A percentile compares a stretch with the other conserved stretches of the same genome.
Conservation (phyloP, 2,113 vertebrate genomes). For the Oxygymnocypris stewartii region DNA sequence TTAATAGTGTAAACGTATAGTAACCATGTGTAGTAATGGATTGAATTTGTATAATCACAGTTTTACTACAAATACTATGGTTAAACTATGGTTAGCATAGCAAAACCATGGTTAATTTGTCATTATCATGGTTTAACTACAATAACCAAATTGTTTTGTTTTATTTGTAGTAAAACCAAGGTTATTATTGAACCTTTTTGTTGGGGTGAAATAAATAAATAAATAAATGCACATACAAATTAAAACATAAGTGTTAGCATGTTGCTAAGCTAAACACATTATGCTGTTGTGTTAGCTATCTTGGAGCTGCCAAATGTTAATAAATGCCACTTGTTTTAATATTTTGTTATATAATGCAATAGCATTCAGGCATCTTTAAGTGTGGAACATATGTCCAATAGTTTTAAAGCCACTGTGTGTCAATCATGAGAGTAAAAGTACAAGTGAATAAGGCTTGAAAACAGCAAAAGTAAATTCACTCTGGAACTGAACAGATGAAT, state of each 20-base stretch:
- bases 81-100: too few relatives aligned
- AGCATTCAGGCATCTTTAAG: not conserved
- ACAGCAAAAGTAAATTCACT: not conserved
- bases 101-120: too few relatives aligned
- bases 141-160: too few relatives aligned
- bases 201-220: not conserved
- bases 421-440: not conserved
- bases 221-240: not conserved
- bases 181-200: not conserved
- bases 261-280: not conserved
- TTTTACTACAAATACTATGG: too few relatives aligned
- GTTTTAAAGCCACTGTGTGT: not conserved
- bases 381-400: not conserved
- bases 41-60: too few relatives aligned
- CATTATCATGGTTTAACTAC: too few relatives aligned
- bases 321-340: not conserved
- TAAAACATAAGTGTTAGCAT: not conserved
- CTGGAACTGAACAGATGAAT: slow-evolving; percentile 68
- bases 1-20: too few relatives aligned
- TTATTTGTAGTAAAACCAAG: too few relatives aligned
- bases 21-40: too few relatives aligned
- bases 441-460: not conserved
- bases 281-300: not conserved
- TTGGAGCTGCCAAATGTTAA: not conserved
- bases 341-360: not conserved